Conservation (phyloP, 2,797 vertebrate species). For the Amphiprion clarkii region DNA sequence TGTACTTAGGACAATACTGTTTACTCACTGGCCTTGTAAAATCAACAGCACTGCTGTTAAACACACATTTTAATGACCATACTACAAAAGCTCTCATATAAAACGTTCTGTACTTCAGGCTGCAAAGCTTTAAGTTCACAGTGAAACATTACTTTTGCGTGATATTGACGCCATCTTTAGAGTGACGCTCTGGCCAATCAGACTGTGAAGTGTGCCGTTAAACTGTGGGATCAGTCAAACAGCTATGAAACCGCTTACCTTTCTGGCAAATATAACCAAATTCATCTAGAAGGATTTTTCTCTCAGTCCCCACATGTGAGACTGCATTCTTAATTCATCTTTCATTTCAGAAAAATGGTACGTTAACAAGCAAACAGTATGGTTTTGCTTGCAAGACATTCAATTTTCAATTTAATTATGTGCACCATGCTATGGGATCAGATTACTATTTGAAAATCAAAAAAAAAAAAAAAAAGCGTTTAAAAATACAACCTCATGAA, state of each 20-base stretch:
- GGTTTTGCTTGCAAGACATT: conserved; percentile 3
- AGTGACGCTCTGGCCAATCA: conserved; percentile 4
- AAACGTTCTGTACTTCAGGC: conserved; percentile 22
- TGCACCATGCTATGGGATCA: neutral
- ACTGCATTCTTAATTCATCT: neutral
- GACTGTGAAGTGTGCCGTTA: neutral
- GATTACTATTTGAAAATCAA: neutral
- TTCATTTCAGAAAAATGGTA: neutral
- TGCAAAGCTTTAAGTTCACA: conserved; percentile 1
- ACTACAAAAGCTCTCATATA: conserved; percentile 5
- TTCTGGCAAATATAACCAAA: neutral
- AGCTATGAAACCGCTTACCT: neutral
- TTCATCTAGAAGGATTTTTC: neutral
- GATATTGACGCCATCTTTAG: neutral
- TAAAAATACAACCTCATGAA: neutral
- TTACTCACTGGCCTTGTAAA: conserved; percentile 13
- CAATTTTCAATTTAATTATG: neutral
- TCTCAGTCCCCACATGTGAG: neutral
- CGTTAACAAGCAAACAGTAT: neutral
- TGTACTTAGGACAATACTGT: neutral
- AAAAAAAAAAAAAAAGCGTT: neutral
- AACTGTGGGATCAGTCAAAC: neutral
- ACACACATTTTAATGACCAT: conserved; percentile 28
- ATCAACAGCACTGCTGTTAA: conserved; percentile 2
- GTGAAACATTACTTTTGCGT: neutral